phyloP scores from a whole-genome alignment of 2,797 vertebrate species.

The Macropus fuliginosus region DNA sequence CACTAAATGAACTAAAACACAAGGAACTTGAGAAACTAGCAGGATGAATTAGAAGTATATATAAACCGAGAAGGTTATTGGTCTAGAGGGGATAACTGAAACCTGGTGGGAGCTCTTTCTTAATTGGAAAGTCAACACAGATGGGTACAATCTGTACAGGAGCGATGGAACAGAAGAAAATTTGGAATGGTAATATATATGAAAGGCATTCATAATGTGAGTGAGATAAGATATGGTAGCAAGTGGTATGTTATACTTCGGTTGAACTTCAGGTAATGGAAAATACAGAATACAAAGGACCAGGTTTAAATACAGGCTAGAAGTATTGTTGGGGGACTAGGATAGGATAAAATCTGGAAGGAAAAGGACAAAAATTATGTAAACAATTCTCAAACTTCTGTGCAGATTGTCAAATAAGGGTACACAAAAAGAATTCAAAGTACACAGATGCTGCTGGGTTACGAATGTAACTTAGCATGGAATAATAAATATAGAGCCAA shows the following conservation, averaged over 20 bases:
- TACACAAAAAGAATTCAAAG: background rate
- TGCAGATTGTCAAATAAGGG: background rate
- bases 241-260: background rate
- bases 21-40: slow-evolving; percentile 16
- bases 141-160: slow-evolving; percentile 17
- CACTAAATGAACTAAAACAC: slow-evolving; percentile 47
- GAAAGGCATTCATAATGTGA: background rate
- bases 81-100: slow-evolving; percentile 29
- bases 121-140: slow-evolving; percentile 7
- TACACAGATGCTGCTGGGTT: background rate
- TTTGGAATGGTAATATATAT: background rate
- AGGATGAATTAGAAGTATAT: slow-evolving; percentile 21
- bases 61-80: background rate
- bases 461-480: background rate
- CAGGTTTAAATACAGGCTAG: background rate
- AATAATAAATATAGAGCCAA: background rate
- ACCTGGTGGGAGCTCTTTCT: background rate
- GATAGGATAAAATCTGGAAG: background rate
- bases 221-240: background rate
- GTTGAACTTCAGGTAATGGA: background rate
- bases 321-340: background rate
- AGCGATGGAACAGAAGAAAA: background rate
- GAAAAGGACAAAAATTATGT: background rate
- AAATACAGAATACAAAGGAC: background rate
- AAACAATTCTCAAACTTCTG: background rate